Conservation (phyloP, 2,888 invertebrate species). For the Darwinula stevensoni region DNA sequence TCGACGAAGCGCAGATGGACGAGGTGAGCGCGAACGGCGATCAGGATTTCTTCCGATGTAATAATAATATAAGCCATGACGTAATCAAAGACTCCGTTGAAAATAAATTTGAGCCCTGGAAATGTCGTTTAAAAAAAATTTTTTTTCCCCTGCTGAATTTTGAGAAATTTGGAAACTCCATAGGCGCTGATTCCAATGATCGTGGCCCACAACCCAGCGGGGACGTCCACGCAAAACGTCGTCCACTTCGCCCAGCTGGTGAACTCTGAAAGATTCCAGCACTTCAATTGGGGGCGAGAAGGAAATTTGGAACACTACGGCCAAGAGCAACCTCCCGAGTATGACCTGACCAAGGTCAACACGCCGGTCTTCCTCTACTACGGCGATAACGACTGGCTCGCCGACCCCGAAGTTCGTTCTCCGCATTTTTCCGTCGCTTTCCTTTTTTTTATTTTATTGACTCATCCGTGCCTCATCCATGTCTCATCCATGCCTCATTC, state of each 20-base stretch:
- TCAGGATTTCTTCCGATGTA: too few relatives aligned
- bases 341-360: slow-evolving; percentile 10
- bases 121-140: too few relatives aligned
- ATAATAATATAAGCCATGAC: too few relatives aligned
- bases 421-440: too few relatives aligned
- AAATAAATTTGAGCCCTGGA: too few relatives aligned
- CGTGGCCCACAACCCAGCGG: slow-evolving; percentile 20
- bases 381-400: slow-evolving; percentile 18
- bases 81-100: too few relatives aligned
- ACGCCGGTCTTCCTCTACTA: slow-evolving; percentile 14
- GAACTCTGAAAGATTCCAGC: slow-evolving; percentile 9
- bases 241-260: slow-evolving; percentile 16
- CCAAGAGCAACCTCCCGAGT: slow-evolving; percentile 10
- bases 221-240: slow-evolving; percentile 17
- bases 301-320: slow-evolving; percentile 11
- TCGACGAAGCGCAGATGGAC: slow-evolving; percentile 34
- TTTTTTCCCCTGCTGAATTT: too few relatives aligned
- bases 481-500: too few relatives aligned
- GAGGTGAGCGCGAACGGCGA: slow-evolving; percentile 11
- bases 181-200: slow-evolving; percentile 32
- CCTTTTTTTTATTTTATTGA: too few relatives aligned
- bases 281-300: slow-evolving; percentile 10
- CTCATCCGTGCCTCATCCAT: too few relatives aligned
- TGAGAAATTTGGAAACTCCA: too few relatives aligned
- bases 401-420: slow-evolving; percentile 12